A percentile compares a stretch with the other conserved stretches of the same genome.
phyloP scores from a whole-genome alignment of 2,797 vertebrate genomes.

The Lepus townsendii region DNA sequence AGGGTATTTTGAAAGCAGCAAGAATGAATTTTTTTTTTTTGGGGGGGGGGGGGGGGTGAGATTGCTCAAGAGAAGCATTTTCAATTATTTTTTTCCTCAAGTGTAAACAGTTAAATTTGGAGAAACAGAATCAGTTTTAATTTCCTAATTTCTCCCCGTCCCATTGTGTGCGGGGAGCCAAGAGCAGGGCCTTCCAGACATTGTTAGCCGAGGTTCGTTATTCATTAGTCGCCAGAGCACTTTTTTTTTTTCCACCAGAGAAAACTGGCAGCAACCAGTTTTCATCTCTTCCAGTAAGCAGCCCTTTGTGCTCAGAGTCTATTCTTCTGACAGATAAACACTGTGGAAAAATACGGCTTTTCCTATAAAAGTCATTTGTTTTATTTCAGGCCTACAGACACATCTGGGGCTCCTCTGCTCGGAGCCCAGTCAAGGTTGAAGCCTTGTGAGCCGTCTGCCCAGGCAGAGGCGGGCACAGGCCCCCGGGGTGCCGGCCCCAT shows the following conservation, averaged over 20 bases:
- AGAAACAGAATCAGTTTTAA: slow-evolving; percentile 90
- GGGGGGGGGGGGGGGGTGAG: slow-evolving; percentile 51
- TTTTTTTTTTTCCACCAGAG: slow-evolving; percentile 85
- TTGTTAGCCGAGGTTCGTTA: slow-evolving; percentile 89
- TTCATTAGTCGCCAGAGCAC: slow-evolving; percentile 89
- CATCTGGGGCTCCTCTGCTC: slow-evolving; percentile 77
- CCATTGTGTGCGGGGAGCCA: slow-evolving; percentile 86
- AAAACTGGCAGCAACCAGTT: slow-evolving; percentile 88
- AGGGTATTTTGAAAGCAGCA: slow-evolving; percentile 88
- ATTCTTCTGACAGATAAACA: slow-evolving; percentile 87
- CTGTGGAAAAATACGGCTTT: slow-evolving; percentile 83
- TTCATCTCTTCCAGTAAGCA: slow-evolving; percentile 90
- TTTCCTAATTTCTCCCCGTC: slow-evolving; percentile 89
- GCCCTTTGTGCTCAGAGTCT: slow-evolving; percentile 87
- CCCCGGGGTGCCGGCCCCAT: not conserved
- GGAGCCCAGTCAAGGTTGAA: slow-evolving; percentile 56
- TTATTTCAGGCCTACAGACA: slow-evolving; percentile 80
- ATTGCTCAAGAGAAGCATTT: slow-evolving; percentile 89
- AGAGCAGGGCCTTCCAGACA: slow-evolving; percentile 89
- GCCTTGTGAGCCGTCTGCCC: not conserved
- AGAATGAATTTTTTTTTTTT: slow-evolving; percentile 81
- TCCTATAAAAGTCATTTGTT: slow-evolving; percentile 81
- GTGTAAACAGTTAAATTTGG: slow-evolving; percentile 91
- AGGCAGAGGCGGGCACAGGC: not conserved
- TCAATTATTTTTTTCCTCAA: slow-evolving; percentile 90